Conservation (phyloP, 2,113 vertebrate genomes). For the Sturnira hondurensis region DNA sequence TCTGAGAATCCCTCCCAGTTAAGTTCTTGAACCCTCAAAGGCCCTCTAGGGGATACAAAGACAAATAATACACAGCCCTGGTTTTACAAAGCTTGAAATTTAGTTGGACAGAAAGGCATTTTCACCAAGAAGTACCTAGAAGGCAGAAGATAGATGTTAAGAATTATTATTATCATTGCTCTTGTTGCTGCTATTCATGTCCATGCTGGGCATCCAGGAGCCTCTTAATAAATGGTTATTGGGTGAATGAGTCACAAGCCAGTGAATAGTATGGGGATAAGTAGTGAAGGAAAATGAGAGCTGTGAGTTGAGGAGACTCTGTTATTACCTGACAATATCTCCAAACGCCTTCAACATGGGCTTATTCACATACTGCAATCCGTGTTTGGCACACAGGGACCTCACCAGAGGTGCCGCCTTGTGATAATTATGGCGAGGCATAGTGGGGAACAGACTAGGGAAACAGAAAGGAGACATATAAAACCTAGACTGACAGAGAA, state of each 20-base stretch:
- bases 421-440: constrained; percentile 89
- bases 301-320: neutral
- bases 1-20: neutral
- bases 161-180: neutral
- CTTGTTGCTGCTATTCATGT: neutral
- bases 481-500: neutral
- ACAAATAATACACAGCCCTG: neutral
- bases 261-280: neutral
- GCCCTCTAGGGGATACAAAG: neutral
- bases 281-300: neutral
- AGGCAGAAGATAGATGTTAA: neutral
- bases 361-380: constrained; percentile 84
- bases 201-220: neutral
- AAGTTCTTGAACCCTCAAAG: neutral
- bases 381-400: constrained; percentile 84
- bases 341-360: constrained; percentile 76
- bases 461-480: neutral
- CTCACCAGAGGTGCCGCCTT: constrained; percentile 82
- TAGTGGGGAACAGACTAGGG: constrained; percentile 86
- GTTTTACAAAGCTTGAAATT: neutral
- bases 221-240: neutral
- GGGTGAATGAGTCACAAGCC: neutral
- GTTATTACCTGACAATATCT: constrained; percentile 81
- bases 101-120: neutral
- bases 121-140: neutral